phyloP scores from a whole-genome alignment of 2,888 invertebrate species.

The Dioctria rufipes region DNA sequence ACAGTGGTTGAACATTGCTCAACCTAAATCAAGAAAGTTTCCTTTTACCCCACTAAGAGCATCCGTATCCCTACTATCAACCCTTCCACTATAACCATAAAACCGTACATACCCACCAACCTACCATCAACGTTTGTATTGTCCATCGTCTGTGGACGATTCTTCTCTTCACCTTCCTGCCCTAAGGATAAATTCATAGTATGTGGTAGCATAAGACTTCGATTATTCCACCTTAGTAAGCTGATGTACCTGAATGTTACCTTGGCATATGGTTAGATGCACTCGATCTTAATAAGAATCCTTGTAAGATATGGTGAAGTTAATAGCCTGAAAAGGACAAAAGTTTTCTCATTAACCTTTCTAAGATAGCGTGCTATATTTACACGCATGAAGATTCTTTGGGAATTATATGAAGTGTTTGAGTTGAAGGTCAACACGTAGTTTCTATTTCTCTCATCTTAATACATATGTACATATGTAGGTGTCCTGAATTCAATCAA shows the following conservation, averaged over 20 bases:
- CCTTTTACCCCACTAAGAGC: not conserved
- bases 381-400: conserved; percentile 10
- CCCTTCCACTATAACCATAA: too few species aligned
- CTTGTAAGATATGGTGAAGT: conserved; percentile 44
- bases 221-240: conserved; percentile 44
- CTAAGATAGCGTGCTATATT: conserved; percentile 27
- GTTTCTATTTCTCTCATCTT: conserved; percentile 20
- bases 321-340: conserved; percentile 64
- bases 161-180: not conserved
- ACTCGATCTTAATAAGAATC: conserved; percentile 55
- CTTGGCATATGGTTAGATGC: conserved; percentile 45
- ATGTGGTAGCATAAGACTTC: conserved; percentile 17
- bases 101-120: too few species aligned
- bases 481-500: conserved; percentile 10
- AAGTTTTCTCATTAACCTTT: conserved; percentile 70
- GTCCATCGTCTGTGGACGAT: conserved; percentile 25
- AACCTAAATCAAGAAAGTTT: conserved; percentile 43
- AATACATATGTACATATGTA: not conserved
- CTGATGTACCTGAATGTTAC: conserved; percentile 19
- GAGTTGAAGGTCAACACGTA: conserved; percentile 20
- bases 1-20: conserved; percentile 37
- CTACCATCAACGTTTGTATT: not conserved
- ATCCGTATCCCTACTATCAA: too few species aligned
- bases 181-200: not conserved
- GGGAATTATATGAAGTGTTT: not conserved